These are phyloP conservation scores for Tetragonula clypearis DNA, from an alignment of 1,140 invertebrate species.

Conservation along the genomic window DNA sequence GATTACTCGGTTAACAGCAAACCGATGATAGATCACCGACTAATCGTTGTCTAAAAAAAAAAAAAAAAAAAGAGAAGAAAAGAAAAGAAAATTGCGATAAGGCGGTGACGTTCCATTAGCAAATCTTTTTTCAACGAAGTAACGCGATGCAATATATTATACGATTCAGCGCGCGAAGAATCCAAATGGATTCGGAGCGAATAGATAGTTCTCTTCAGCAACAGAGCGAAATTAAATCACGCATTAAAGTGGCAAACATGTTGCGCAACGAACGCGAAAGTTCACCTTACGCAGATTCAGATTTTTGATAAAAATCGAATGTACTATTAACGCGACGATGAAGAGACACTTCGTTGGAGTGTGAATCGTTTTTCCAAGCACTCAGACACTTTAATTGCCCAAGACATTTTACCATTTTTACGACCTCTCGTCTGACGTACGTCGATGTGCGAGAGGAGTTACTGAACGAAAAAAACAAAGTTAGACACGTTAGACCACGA, in stretches of 20 bases:
- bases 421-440: too few species aligned
- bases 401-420: neutral
- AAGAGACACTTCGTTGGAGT: neutral
- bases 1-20: too few species aligned
- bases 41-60: too few species aligned
- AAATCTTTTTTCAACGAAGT: too few species aligned
- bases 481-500: too few species aligned
- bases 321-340: neutral
- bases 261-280: constrained; percentile 39
- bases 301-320: constrained; percentile 19
- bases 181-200: neutral
- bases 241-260: constrained; percentile 19
- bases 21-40: too few species aligned
- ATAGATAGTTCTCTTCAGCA: neutral
- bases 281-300: neutral
- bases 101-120: neutral
- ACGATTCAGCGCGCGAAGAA: neutral
- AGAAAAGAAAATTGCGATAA: neutral
- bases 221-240: constrained; percentile 25
- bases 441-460: neutral
- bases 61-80: too few species aligned
- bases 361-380: neutral
- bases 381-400: neutral
- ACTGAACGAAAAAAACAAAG: neutral
- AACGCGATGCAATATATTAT: neutral